Evolutionary conservation across 2,113 vertebrate genomes (phyloP).

Genomic region (Hippoglossus stenolepis): DNA sequence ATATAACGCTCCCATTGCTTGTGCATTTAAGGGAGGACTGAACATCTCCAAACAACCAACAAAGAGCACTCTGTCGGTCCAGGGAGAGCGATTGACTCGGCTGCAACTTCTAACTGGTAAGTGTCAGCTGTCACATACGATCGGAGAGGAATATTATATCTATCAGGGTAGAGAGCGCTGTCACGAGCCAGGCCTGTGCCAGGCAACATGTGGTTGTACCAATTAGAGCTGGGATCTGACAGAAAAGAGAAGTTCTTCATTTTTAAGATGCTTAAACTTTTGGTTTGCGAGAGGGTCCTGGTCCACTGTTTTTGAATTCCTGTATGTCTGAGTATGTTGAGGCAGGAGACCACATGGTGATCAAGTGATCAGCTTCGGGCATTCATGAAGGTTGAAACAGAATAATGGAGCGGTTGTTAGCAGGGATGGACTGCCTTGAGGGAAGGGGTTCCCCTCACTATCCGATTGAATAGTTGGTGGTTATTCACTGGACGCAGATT

Average conservation of each 20-base stretch:
- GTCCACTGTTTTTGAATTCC: constrained; percentile 44
- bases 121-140: constrained; percentile 44
- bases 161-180: neutral
- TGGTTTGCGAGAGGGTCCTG: constrained; percentile 1
- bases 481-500: constrained; percentile 20
- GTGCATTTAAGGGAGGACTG: constrained; percentile 75
- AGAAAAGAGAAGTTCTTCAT: neutral
- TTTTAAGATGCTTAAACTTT: constrained; percentile 19
- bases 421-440: constrained; percentile 35
- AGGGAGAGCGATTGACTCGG: constrained; percentile 35
- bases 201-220: neutral
- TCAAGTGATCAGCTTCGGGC: constrained; percentile 81
- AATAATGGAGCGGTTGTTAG: constrained; percentile 78
- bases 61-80: constrained; percentile 79
- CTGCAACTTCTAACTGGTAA: constrained; percentile 71
- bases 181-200: neutral
- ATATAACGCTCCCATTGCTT: constrained; percentile 79
- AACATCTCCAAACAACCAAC: constrained; percentile 75
- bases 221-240: neutral
- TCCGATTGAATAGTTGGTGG: constrained; percentile 12
- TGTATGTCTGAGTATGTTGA: constrained; percentile 54
- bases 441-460: constrained; percentile 36
- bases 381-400: constrained; percentile 39
- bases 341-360: constrained; percentile 76
- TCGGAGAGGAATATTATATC: constrained; percentile 30